Evolutionary conservation across 2,797 vertebrate species (phyloP).

Genomic region (Anguilla marmorata): DNA sequence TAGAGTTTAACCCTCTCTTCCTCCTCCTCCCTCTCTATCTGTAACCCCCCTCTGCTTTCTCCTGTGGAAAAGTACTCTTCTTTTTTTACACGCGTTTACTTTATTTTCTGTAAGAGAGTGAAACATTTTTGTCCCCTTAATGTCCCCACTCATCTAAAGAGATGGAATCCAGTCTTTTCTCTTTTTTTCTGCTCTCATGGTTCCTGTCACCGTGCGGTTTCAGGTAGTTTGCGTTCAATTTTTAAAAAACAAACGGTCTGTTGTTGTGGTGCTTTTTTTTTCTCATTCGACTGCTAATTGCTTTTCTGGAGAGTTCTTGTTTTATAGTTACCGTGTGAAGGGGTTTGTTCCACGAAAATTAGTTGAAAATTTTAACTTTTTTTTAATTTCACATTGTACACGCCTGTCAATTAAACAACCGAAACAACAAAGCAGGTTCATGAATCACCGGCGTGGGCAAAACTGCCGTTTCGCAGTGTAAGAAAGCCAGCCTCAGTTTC

Average conservation of each 20-base stretch:
- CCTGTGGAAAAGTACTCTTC: no score
- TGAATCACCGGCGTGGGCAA: conserved; percentile 1
- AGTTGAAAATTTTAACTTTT: conserved; percentile 18
- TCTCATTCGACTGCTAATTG: not conserved
- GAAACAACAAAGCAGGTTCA: conserved; percentile 28
- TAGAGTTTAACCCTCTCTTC: no score
- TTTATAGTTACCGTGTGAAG: not conserved
- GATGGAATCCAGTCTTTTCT: conserved; percentile 19
- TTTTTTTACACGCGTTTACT: no score
- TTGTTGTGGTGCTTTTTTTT: not conserved
- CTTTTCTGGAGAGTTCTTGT: not conserved
- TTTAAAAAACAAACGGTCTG: not conserved
- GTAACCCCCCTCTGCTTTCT: no score
- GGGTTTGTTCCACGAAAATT: conserved; percentile 28
- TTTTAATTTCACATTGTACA: not conserved
- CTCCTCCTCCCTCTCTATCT: no score
- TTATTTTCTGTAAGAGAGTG: not conserved
- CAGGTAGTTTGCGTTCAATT: not conserved
- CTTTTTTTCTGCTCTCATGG: conserved; percentile 9
- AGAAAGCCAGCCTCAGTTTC: conserved; percentile 29
- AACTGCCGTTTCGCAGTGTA: conserved; percentile 37
- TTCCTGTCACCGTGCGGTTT: not conserved
- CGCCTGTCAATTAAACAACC: conserved; percentile 16
- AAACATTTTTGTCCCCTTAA: conserved; percentile 27
- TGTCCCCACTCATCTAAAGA: conserved; percentile 26